A percentile compares a stretch with the other conserved stretches of the same genome.
Evolutionary conservation across 2,797 vertebrate genomes (phyloP).

Genomic region (Pipistrellus kuhlii): DNA sequence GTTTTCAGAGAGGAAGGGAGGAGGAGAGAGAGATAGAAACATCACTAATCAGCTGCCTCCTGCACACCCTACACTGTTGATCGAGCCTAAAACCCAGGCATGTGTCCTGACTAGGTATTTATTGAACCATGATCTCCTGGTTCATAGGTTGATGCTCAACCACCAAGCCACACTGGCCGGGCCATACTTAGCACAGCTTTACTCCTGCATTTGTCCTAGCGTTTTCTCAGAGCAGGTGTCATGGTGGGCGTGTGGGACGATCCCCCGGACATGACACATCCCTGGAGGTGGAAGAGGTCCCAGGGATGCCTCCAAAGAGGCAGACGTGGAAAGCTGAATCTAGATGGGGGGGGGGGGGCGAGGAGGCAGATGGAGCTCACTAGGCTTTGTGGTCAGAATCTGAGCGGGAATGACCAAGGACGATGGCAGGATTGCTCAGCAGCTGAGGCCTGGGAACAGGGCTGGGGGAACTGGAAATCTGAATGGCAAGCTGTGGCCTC

Average conservation of each 20-base stretch:
- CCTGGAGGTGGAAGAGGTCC: not conserved
- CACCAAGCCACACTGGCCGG: too few relatives aligned
- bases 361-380: not conserved
- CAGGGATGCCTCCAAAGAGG: not conserved
- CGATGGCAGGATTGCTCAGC: too few relatives aligned
- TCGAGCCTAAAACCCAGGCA: too few relatives aligned
- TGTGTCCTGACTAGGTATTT: too few relatives aligned
- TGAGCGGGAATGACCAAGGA: not conserved
- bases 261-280: rapidly evolving
- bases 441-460: not conserved
- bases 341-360: rapidly evolving
- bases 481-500: not conserved
- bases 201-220: not conserved
- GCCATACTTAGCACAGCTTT: not conserved
- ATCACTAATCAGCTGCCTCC: too few relatives aligned
- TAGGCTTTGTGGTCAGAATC: not conserved
- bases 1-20: too few relatives aligned
- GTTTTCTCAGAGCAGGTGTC: not conserved
- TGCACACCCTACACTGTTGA: too few relatives aligned
- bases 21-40: too few relatives aligned
- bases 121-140: too few relatives aligned
- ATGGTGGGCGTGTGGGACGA: rapidly evolving
- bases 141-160: too few relatives aligned
- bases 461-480: not conserved
- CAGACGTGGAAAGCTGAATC: not conserved